Base-by-base conservation (phyloP, 2,797 vertebrate genomes). In the Tiaroga cobitis region DNA sequence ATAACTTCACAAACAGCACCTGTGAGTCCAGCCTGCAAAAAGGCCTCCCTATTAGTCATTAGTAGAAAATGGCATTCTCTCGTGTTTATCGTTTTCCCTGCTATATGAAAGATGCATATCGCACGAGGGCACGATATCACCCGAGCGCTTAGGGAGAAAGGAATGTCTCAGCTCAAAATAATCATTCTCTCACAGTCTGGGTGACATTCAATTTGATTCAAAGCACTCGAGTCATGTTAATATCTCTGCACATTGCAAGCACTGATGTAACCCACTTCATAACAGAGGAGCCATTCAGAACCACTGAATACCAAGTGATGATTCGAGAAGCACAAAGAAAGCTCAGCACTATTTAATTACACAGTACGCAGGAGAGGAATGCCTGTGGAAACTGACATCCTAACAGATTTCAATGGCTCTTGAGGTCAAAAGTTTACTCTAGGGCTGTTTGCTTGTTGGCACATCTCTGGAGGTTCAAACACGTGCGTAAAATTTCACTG, bases 181-280 rank as follows among this genome's bases (percentile, higher is more conserved):
- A 85, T 85, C 69, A 85, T 80, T 85, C 80, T 80, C 75, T 75
- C 26, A 69, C 16, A 80, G 77, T 85, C 83, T 79, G 74, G 74
- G 74, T 83, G 87, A 85, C 80, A 88, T 80, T 85, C 56, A 85
- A 68, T 87, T 85, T 88, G 80, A 88, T 82, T 85, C 84, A 82
- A 82, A 85, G 84, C 59, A 80, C 80, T 75, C 63, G 32, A 85
- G 49, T 72, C 80, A 74, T 80, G 81, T 88, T 83, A 82, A 65
- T 79, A 82, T 85, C 77, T 73, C 68, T 37, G 39, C 49, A 72
- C 43, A 41, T 84, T 54, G 79, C 83, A 70, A 70, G 65, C 75
- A 73, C 67, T 80, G 84, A 85, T 85, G 84, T 85, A 85, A 65
- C 69, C 84, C 77, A 74, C 84, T 85, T 74, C 76, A 88, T 80